Percentiles rank a stretch among this genome's conserved stretches.
These are phyloP conservation scores for Burhinus bistriatus DNA, from an alignment of 2,113 vertebrate species.

Conservation along the genomic window DNA sequence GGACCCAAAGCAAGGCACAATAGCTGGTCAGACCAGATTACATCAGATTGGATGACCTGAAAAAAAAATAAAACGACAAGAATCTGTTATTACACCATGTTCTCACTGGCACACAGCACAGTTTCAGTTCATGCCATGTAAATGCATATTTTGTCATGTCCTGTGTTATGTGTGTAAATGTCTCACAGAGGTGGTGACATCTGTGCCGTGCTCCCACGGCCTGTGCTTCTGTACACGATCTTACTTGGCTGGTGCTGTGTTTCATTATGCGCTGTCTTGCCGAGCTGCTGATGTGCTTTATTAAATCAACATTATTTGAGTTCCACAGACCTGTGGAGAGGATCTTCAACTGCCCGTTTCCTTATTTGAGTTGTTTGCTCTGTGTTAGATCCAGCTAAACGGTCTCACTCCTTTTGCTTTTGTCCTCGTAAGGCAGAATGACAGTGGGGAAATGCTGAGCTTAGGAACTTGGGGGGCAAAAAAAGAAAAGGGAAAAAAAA, in stretches of 20 bases:
- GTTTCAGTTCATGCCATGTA: neutral
- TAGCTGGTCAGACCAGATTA: neutral
- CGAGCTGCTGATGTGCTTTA: neutral
- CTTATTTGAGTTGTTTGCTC: neutral
- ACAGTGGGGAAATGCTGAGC: neutral
- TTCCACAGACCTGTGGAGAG: neutral
- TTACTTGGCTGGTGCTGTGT: neutral
- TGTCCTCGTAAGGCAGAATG: neutral
- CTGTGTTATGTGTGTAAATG: neutral
- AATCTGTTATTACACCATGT: neutral
- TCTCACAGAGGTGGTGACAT: neutral
- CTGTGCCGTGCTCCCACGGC: neutral
- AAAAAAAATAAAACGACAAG: neutral
- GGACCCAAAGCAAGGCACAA: neutral
- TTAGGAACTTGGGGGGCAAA: neutral
- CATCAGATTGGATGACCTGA: neutral
- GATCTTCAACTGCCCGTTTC: neutral
- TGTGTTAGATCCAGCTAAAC: neutral
- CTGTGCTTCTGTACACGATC: neutral
- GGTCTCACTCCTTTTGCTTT: neutral
- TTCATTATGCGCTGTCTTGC: neutral
- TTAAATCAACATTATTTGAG: neutral
- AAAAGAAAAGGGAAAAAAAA: neutral
- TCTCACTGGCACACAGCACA: neutral
- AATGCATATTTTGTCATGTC: neutral